Evolutionary conservation across 2,113 vertebrate species (phyloP).

Genomic region (Donacobius atricapilla): DNA sequence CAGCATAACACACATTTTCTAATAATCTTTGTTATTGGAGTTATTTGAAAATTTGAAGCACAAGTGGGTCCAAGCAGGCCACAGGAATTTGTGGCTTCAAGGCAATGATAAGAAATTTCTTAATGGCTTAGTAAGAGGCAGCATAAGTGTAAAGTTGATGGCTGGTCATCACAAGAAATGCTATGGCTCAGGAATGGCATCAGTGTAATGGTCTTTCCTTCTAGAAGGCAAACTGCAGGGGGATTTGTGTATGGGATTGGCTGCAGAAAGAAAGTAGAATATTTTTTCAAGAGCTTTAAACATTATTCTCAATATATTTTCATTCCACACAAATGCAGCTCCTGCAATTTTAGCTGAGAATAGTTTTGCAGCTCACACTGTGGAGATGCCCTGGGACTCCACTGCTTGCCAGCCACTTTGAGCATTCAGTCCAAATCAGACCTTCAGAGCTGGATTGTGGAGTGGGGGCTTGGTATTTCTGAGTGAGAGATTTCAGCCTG

Average conservation of each 20-base stretch:
- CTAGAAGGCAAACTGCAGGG: background rate
- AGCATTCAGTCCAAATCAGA: background rate
- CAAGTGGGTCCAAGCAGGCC: slow-evolving; percentile 7
- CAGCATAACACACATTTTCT: background rate
- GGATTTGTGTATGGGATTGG: background rate
- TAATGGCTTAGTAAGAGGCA: slow-evolving; percentile 17
- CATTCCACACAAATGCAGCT: background rate
- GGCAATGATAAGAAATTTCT: slow-evolving; percentile 45
- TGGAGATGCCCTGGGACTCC: background rate
- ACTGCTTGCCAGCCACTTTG: background rate
- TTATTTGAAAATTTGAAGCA: slow-evolving; percentile 30
- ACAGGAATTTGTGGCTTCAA: slow-evolving; percentile 41
- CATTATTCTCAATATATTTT: background rate
- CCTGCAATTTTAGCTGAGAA: background rate
- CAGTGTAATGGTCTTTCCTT: slow-evolving; percentile 9
- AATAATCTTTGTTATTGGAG: slow-evolving; percentile 24
- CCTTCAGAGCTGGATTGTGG: background rate
- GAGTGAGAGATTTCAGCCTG: no score
- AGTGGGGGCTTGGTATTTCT: no score
- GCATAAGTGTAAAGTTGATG: slow-evolving; percentile 4
- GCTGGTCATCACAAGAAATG: background rate
- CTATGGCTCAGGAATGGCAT: background rate
- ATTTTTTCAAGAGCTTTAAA: background rate
- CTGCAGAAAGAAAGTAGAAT: background rate
- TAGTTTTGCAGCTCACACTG: background rate